These are phyloP conservation scores for Pygoscelis adeliae DNA, from an alignment of 2,113 vertebrate genomes.

Conservation along the genomic window DNA sequence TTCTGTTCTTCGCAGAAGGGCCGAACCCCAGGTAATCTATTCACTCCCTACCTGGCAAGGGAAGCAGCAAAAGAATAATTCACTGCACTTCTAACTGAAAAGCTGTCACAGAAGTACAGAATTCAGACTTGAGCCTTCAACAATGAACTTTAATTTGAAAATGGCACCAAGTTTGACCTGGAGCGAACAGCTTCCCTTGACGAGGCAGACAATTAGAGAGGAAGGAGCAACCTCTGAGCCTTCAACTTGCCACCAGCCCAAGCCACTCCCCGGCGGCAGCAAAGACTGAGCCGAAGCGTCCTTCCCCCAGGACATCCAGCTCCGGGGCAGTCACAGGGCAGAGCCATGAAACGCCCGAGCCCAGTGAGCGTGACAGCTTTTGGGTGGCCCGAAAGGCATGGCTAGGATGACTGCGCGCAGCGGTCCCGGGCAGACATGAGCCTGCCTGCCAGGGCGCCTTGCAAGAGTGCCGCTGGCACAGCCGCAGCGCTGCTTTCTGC, in stretches of 20 bases:
- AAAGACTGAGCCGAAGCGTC: background rate
- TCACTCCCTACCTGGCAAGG: conserved; percentile 1
- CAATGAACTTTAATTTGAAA: conserved; percentile 39
- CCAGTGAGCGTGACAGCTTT: rapidly evolving
- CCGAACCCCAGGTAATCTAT: conserved; percentile 26
- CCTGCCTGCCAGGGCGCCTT: rapidly evolving
- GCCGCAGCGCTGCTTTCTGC: rapidly evolving
- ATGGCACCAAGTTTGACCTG: background rate
- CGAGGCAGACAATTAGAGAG: background rate
- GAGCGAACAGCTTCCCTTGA: background rate
- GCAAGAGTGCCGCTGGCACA: background rate
- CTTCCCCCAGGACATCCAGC: rapidly evolving
- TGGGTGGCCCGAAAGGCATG: rapidly evolving
- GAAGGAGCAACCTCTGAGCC: background rate
- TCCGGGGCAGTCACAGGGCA: background rate
- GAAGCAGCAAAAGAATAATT: conserved; percentile 7
- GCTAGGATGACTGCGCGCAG: background rate
- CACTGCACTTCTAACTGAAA: conserved; percentile 6
- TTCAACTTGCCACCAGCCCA: background rate
- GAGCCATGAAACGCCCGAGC: rapidly evolving
- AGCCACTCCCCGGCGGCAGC: rapidly evolving
- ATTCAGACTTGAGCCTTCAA: background rate
- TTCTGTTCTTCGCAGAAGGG: conserved; percentile 29
- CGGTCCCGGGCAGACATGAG: background rate
- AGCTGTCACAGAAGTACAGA: background rate